Evolutionary conservation across 2,797 vertebrate genomes (phyloP), one percentile per base, ranked within the genome.

Genomic region (Phrynocephalus guinanensis): DNA sequence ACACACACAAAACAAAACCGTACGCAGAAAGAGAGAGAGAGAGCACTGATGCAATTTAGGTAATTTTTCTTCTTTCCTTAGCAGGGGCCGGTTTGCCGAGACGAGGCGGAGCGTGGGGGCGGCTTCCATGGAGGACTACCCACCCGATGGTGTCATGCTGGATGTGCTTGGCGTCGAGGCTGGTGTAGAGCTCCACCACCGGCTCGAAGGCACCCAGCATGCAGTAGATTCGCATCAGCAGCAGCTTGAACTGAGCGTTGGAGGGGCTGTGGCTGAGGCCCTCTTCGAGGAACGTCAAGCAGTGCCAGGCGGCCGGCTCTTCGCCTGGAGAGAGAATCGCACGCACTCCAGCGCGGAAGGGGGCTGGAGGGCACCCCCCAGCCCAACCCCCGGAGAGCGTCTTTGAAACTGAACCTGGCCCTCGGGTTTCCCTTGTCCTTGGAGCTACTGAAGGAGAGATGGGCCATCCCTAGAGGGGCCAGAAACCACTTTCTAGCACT

Each of bases 131-230:
- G 38, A 44, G 38, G 38, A 96, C 93, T 95, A 97, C 97, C 96
- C 94, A 99, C 99, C 99, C 99, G 92, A 99, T 99, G 94, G 99
- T 99, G 96, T 99, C 99, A 24, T 99, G 98, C 95, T 99, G 99
- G 63, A 99, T 97, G 63, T 99, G 99, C 90, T 99, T 99, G 86
- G 99, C 98, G 15, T 99, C 99, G 9, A 99, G 97, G 95, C 98
- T 99, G 95, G 98, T 97, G 93, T 99, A 99, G 1, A 99, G 98
- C 93, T 99, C 99, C 89, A 98, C 98, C 1, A 99, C 98, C 0
- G 99, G 99, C 94, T 99, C 98, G 16, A 99, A 99, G 10, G 98
- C 98, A 86, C 99, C 99, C 80, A 99, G 96, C 86, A 95, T 95
- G 95, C 99, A 99, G 97, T 98, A 99, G 93, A 99, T 97, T 78